Percentiles rank a stretch among this genome's conserved stretches.
phyloP scores from a whole-genome alignment of 2,888 invertebrate species.

The Erebia palarica region DNA sequence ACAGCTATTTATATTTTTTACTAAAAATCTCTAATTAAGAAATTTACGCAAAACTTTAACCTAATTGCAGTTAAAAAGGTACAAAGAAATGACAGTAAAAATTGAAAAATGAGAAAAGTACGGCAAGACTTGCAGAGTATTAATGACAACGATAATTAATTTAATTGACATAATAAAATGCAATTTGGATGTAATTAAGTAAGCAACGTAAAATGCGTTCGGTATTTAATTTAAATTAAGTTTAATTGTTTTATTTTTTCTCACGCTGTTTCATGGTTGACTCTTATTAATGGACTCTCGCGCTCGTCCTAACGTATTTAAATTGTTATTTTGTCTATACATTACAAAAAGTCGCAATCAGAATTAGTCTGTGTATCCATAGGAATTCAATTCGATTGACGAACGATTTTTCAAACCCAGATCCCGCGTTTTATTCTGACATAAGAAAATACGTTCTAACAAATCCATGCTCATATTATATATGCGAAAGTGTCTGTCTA shows the following conservation, averaged over 20 bases:
- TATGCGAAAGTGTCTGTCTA: too few species aligned
- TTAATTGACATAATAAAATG: slow-evolving; percentile 9
- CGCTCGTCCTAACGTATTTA: too few species aligned
- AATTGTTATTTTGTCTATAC: too few species aligned
- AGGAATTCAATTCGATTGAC: too few species aligned
- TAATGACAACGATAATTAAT: slow-evolving; percentile 3
- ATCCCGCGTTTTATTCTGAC: too few species aligned
- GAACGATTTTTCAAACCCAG: too few species aligned
- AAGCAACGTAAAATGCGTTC: slow-evolving; percentile 2
- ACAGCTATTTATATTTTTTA: not conserved
- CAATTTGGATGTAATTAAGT: slow-evolving; percentile 7
- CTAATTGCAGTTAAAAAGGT: not conserved
- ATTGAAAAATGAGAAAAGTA: not conserved
- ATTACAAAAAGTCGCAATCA: too few species aligned
- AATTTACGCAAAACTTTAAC: not conserved
- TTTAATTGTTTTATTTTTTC: not conserved
- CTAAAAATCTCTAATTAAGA: not conserved
- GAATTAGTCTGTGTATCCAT: too few species aligned
- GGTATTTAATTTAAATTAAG: slow-evolving; percentile 15
- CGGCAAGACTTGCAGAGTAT: not conserved
- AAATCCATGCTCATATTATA: too few species aligned
- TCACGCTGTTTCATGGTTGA: not conserved
- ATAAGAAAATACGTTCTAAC: too few species aligned
- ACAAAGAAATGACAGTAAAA: slow-evolving; percentile 4
- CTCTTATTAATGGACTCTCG: too few species aligned